Conservation (phyloP, 2,113 vertebrate genomes). For the Macroglossus sobrinus region DNA sequence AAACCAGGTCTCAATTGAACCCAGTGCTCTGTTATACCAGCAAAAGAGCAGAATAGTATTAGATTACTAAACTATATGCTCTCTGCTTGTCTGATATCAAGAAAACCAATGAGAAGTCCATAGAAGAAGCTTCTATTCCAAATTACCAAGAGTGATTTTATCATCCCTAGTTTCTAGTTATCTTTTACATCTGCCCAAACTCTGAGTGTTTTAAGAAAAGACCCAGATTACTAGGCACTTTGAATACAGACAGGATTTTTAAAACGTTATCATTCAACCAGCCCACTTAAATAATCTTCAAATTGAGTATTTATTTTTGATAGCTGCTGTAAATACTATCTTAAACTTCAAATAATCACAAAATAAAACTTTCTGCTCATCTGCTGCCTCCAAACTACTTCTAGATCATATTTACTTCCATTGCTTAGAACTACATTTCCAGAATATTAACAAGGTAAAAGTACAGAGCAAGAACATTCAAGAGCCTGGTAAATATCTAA, state of each 20-base stretch:
- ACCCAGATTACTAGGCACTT: neutral
- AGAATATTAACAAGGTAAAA: slow-evolving; percentile 10
- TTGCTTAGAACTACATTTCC: neutral
- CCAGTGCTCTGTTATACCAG: neutral
- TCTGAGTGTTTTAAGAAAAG: neutral
- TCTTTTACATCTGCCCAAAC: neutral
- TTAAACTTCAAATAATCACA: slow-evolving; percentile 23
- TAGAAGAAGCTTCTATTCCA: neutral
- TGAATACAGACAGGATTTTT: neutral
- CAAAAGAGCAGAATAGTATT: neutral
- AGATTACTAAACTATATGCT: neutral
- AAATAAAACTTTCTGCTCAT: neutral
- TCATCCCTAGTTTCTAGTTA: neutral
- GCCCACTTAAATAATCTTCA: neutral
- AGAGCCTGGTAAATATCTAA: neutral
- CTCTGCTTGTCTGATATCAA: neutral
- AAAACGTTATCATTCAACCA: neutral
- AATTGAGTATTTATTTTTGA: neutral
- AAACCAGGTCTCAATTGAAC: neutral
- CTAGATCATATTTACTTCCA: neutral
- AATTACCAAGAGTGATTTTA: neutral
- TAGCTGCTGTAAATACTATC: neutral
- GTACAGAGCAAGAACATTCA: neutral
- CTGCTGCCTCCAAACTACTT: neutral
- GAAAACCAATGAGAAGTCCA: neutral